phyloP scores from a whole-genome alignment of 35 echinoderm and acorn worm genomes.

The Apostichopus parvimensis region DNA sequence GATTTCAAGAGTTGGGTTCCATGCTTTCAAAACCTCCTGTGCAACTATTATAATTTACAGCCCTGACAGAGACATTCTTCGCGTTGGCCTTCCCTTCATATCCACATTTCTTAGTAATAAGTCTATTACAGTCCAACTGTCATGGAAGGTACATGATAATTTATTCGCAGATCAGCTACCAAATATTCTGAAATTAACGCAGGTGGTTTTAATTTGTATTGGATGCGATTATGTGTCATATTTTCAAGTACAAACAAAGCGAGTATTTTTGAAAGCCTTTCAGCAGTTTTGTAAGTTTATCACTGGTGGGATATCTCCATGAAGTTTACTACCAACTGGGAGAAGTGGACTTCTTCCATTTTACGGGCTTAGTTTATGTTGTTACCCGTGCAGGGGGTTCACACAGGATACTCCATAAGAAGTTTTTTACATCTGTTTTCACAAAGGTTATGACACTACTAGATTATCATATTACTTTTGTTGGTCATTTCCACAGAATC shows the following conservation, averaged over 20 bases:
- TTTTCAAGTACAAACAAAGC: slow-evolving; percentile 58
- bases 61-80: slow-evolving; percentile 60
- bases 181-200: no score
- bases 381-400: slow-evolving; percentile 26
- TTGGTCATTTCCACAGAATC: slow-evolving; percentile 55
- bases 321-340: background rate
- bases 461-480: background rate
- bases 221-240: slow-evolving; percentile 82
- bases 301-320: background rate
- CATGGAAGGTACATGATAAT: slow-evolving; percentile 40
- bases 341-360: slow-evolving; percentile 49
- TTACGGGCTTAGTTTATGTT: slow-evolving; percentile 57
- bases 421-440: slow-evolving; percentile 28
- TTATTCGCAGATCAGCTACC: slow-evolving; percentile 44
- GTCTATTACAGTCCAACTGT: slow-evolving; percentile 33
- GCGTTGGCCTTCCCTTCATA: slow-evolving; percentile 38
- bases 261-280: background rate
- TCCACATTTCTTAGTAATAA: background rate
- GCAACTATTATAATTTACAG: slow-evolving; percentile 46
- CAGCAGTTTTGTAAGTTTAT: no score
- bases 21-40: slow-evolving; percentile 18
- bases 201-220: slow-evolving; percentile 53
- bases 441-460: background rate
- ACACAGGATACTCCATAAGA: slow-evolving; percentile 17
- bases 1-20: slow-evolving; percentile 54